Percentiles rank a stretch among this genome's conserved stretches.
phyloP scores from a whole-genome alignment of 2,113 vertebrate species.

The Sorex fumeus region DNA sequence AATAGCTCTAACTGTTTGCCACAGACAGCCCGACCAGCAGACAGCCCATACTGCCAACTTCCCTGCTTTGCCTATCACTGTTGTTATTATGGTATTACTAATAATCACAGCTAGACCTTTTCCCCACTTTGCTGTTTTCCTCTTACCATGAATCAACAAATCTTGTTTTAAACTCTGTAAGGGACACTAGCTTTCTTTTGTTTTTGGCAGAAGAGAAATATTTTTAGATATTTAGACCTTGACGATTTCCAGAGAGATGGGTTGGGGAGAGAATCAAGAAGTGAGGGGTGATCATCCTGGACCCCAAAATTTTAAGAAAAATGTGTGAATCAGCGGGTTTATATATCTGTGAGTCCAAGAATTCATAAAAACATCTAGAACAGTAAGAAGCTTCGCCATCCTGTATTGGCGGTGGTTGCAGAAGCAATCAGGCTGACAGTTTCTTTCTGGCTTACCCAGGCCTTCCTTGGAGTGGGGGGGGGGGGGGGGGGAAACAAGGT shows the following conservation, averaged over 20 bases:
- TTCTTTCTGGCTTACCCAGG: not conserved
- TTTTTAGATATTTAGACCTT: constrained; percentile 64
- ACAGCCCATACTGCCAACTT: not conserved
- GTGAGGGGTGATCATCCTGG: not conserved
- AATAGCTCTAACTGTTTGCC: not conserved
- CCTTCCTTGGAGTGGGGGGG: not conserved
- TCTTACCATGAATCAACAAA: constrained; percentile 72
- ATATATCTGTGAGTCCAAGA: not conserved
- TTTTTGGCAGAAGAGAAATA: constrained; percentile 55
- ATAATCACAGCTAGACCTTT: constrained; percentile 6
- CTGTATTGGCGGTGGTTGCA: not conserved
- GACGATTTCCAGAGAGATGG: constrained; percentile 59
- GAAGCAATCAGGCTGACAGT: not conserved
- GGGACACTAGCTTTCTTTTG: constrained; percentile 45
- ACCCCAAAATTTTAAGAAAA: constrained; percentile 45
- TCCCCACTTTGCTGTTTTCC: not conserved
- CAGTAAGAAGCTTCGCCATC: not conserved
- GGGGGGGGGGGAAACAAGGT: not conserved
- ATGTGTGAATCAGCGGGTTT: not conserved
- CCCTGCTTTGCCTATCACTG: not conserved
- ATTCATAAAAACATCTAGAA: constrained; percentile 57
- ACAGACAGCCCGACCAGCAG: not conserved
- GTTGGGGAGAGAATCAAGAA: too few species aligned
- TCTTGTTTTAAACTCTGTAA: constrained; percentile 13
- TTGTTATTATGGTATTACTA: not conserved